Evolutionary conservation across 2,888 invertebrate species (phyloP).

Genomic region (Mythimna vitellina): DNA sequence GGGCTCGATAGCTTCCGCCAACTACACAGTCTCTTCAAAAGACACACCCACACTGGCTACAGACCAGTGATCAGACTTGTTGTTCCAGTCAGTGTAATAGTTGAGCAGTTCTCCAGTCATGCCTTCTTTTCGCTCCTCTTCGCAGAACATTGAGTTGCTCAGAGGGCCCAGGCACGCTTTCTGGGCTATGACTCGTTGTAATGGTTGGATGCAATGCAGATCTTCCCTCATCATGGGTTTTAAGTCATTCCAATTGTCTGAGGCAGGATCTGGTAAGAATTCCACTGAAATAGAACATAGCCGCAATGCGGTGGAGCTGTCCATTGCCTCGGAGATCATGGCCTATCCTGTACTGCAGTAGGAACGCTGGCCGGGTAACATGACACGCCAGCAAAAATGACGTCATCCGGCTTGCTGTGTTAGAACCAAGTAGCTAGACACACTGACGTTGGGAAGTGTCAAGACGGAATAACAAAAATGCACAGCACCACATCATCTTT

Average conservation of each 20-base stretch:
- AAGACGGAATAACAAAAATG: too few relatives aligned
- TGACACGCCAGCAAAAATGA: too few relatives aligned
- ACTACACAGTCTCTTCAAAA: too few relatives aligned
- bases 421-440: too few relatives aligned
- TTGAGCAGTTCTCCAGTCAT: conserved; percentile 70
- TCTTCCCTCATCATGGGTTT: conserved; percentile 74
- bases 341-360: too few relatives aligned
- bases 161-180: conserved; percentile 80
- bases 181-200: conserved; percentile 79
- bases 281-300: too few relatives aligned
- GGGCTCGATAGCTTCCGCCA: conserved; percentile 69
- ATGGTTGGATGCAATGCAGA: conserved; percentile 70
- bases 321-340: too few relatives aligned
- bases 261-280: conserved; percentile 64
- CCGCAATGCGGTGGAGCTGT: too few relatives aligned
- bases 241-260: conserved; percentile 78
- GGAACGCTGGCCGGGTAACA: too few relatives aligned
- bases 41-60: conserved; percentile 76
- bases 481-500: too few relatives aligned
- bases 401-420: too few relatives aligned
- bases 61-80: conserved; percentile 73
- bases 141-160: conserved; percentile 80
- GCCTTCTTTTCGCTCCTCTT: conserved; percentile 68
- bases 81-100: conserved; percentile 69
- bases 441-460: too few relatives aligned